These are phyloP conservation scores for Neoaliturus tenellus DNA, from an alignment of 2,888 invertebrate species.

Conservation along the genomic window DNA sequence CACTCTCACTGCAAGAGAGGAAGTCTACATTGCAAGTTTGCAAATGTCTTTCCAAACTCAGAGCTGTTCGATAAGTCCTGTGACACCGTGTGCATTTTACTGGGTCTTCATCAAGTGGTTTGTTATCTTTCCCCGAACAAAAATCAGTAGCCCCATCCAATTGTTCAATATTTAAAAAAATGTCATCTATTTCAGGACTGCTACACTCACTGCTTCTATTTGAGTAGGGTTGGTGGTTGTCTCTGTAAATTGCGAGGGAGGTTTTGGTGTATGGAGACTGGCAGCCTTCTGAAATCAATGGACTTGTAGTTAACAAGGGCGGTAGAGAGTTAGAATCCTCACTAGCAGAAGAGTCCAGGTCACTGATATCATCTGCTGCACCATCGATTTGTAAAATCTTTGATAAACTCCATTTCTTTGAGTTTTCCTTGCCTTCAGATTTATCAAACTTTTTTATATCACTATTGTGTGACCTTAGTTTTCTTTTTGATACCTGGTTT, in stretches of 20 bases:
- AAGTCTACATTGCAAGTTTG: constrained; percentile 81
- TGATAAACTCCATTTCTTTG: background rate
- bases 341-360: constrained; percentile 5
- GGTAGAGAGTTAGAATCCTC: background rate
- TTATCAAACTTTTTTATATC: constrained; percentile 4
- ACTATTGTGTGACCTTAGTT: background rate
- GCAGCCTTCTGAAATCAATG: background rate
- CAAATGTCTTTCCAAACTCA: constrained; percentile 88
- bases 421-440: constrained; percentile 45
- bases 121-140: constrained; percentile 70
- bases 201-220: constrained; percentile 41
- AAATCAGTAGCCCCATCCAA: constrained; percentile 79
- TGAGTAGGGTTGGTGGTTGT: background rate
- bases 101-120: constrained; percentile 77
- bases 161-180: constrained; percentile 70
- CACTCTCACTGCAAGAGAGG: constrained; percentile 86
- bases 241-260: background rate
- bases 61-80: constrained; percentile 89
- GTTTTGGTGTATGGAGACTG: background rate
- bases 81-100: constrained; percentile 93
- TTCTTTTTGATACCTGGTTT: background rate
- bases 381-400: constrained; percentile 58
- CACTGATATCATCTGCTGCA: constrained; percentile 54
- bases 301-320: background rate
- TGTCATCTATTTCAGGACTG: constrained; percentile 47